Evolutionary conservation across 2,113 vertebrate genomes (phyloP).

Genomic region (Ancistrus triradiatus): DNA sequence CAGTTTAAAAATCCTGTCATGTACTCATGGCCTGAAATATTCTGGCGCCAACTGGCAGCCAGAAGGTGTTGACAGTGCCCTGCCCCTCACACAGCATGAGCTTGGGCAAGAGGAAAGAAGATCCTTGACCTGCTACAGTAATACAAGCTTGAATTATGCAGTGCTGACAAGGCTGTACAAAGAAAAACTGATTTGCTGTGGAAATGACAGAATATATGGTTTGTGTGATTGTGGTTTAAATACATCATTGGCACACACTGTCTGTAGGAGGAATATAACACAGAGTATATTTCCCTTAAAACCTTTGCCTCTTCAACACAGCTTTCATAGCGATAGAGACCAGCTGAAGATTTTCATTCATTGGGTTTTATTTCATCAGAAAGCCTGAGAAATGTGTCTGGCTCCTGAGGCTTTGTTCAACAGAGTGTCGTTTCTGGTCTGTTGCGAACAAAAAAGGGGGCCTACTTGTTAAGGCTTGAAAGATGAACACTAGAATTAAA

Average conservation of each 20-base stretch:
- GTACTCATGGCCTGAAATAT: constrained; percentile 33
- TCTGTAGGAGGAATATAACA: constrained; percentile 8
- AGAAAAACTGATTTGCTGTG: constrained; percentile 14
- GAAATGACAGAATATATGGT: constrained; percentile 1
- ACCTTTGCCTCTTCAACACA: neutral
- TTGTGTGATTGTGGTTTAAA: neutral
- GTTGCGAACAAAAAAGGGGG: constrained; percentile 33
- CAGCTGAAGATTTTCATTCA: neutral
- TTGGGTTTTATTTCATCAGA: constrained; percentile 7
- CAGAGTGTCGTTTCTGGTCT: constrained; percentile 28
- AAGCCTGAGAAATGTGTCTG: constrained; percentile 33
- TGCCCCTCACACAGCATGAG: constrained; percentile 30
- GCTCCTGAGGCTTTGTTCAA: constrained; percentile 25
- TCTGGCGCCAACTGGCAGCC: constrained; percentile 31
- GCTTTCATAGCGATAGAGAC: neutral
- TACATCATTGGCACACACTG: neutral
- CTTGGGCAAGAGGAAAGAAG: constrained; percentile 24
- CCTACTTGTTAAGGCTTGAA: constrained; percentile 39
- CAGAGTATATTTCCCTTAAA: no score
- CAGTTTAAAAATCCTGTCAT: constrained; percentile 42
- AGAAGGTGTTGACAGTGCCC: constrained; percentile 36
- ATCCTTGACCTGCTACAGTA: constrained; percentile 17
- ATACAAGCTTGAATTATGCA: constrained; percentile 16
- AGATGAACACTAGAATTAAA: constrained; percentile 37
- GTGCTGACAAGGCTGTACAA: constrained; percentile 9